phyloP scores from a whole-genome alignment of 37 sponge, comb jelly and placozoan species.

The Agelas oroides region DNA sequence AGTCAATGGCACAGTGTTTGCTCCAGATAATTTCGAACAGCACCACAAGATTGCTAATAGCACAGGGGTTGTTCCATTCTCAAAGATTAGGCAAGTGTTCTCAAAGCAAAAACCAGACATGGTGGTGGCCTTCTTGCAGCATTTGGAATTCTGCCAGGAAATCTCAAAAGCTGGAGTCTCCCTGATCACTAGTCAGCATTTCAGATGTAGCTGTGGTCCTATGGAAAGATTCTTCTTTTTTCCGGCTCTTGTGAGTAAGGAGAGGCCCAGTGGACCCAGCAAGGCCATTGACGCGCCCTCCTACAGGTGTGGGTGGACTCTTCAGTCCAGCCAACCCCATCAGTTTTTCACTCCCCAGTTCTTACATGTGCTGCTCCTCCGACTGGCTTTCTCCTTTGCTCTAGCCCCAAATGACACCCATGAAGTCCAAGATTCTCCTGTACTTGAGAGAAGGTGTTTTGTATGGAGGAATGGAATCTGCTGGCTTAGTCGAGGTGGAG shows the following conservation, averaged over 20 bases:
- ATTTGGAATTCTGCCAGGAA: slow-evolving; percentile 23
- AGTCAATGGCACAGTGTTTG: not conserved
- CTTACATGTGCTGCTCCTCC: not conserved
- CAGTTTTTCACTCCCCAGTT: not conserved
- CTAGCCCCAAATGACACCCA: not conserved
- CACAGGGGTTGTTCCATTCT: slow-evolving; percentile 4
- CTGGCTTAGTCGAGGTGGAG: not conserved
- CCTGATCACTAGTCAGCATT: not conserved
- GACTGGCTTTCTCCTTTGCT: not conserved
- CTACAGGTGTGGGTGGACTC: slow-evolving; percentile 19
- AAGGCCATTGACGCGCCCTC: not conserved
- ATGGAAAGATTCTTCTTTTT: not conserved
- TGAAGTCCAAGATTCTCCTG: not conserved
- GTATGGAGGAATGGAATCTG: not conserved
- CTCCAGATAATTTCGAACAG: not conserved
- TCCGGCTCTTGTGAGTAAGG: not conserved
- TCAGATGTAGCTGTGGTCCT: too few relatives aligned
- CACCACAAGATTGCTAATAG: not conserved
- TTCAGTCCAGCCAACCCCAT: not conserved
- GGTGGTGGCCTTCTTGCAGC: not conserved
- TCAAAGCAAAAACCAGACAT: not conserved
- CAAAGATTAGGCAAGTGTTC: not conserved
- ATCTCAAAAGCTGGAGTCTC: not conserved
- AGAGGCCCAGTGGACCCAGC: not conserved
- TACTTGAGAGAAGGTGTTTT: not conserved